Percentiles rank a stretch among this genome's conserved stretches.
phyloP scores from a whole-genome alignment of 2,113 vertebrate species.

The Anguilla japonica region DNA sequence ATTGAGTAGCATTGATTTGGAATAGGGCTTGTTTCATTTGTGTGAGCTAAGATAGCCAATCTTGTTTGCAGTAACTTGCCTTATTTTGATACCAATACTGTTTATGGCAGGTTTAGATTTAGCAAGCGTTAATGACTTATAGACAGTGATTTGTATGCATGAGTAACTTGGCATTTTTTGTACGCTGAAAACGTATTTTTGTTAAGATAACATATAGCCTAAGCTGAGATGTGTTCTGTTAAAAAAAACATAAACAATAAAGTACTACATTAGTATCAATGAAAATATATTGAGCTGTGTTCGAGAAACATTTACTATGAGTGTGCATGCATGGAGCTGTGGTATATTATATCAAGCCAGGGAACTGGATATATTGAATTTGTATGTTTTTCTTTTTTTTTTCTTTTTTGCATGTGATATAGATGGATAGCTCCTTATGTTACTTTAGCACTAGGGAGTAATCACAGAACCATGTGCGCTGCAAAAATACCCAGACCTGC shows the following conservation, averaged over 20 bases:
- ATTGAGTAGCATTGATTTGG: no score
- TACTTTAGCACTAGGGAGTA: conserved; percentile 26
- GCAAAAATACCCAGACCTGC: not conserved
- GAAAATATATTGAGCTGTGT: not conserved
- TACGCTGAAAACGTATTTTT: no score
- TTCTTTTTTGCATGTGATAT: not conserved
- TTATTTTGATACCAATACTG: no score
- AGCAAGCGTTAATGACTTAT: no score
- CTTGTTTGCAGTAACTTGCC: no score
- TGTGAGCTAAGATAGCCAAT: no score
- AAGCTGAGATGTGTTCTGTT: not conserved
- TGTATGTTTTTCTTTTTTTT: not conserved
- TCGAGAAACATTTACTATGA: not conserved
- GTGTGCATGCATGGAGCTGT: not conserved
- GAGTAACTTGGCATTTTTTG: no score
- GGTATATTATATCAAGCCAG: no score
- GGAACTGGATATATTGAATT: not conserved
- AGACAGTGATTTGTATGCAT: no score
- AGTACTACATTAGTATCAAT: not conserved
- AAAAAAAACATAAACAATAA: not conserved
- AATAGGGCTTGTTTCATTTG: no score
- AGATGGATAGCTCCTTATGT: not conserved
- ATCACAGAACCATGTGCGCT: conserved; percentile 22
- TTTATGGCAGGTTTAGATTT: no score
- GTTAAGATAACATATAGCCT: no score